These are phyloP conservation scores for Phylloscopus trochilus DNA, from an alignment of 2,113 vertebrate species.

Conservation along the genomic window DNA sequence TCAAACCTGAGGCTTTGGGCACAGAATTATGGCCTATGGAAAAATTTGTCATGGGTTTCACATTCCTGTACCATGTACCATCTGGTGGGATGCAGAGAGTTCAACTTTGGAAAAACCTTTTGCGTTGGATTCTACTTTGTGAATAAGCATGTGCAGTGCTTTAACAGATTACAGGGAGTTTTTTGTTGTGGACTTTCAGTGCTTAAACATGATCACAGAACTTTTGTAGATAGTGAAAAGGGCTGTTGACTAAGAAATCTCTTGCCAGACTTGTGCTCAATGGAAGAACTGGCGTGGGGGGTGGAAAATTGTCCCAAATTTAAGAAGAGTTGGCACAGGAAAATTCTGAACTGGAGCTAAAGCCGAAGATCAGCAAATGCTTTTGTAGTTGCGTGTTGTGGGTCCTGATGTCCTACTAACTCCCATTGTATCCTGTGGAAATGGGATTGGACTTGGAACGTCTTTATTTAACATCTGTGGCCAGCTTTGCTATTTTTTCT, in stretches of 20 bases:
- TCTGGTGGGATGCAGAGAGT: background rate
- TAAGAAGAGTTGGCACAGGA: background rate
- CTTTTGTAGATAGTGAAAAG: background rate
- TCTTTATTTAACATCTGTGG: conserved; percentile 32
- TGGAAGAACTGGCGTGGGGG: background rate
- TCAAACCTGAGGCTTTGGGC: background rate
- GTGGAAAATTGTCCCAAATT: background rate
- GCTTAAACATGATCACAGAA: background rate
- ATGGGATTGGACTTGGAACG: background rate
- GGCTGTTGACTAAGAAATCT: background rate
- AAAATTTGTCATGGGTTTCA: background rate
- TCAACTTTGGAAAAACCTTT: background rate
- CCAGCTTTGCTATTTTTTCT: conserved; percentile 8
- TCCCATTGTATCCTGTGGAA: conserved; percentile 34
- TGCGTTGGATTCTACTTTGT: background rate
- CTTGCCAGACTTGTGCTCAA: background rate
- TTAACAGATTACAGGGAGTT: background rate
- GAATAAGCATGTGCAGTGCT: background rate
- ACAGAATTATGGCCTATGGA: background rate
- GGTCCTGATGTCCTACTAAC: conserved; percentile 2
- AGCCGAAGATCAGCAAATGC: conserved; percentile 18
- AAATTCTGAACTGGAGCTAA: background rate
- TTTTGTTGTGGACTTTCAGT: background rate
- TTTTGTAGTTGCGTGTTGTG: background rate
- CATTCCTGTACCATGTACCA: background rate